These are phyloP conservation scores for Acanthaster planci DNA, from an alignment of 35 echinoderm and acorn worm species.

Conservation along the genomic window DNA sequence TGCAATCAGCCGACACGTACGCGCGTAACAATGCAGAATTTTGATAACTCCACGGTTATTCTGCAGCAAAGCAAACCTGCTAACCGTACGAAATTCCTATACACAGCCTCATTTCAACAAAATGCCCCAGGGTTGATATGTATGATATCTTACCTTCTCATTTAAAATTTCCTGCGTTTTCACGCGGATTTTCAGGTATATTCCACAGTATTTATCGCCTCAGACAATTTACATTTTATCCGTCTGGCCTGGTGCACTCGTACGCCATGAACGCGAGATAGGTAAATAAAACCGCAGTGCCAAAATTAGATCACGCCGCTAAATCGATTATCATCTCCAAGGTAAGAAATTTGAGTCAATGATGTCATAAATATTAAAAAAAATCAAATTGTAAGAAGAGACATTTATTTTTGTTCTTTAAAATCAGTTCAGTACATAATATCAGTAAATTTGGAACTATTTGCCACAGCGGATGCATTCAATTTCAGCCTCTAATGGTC, in stretches of 20 bases:
- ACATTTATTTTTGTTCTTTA: too few species aligned
- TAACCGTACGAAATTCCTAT: too few species aligned
- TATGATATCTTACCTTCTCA: slow-evolving; percentile 1
- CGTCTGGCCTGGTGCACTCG: slow-evolving; percentile 16
- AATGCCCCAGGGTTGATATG: not conserved
- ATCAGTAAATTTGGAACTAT: not conserved
- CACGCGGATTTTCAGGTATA: slow-evolving; percentile 1
- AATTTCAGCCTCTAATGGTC: not conserved
- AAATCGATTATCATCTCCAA: too few species aligned
- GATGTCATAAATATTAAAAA: too few species aligned
- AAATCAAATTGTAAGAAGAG: too few species aligned
- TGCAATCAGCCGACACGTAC: too few species aligned
- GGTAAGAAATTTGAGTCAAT: too few species aligned
- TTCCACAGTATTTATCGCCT: slow-evolving; percentile 1
- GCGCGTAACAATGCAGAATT: too few species aligned
- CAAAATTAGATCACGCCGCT: slow-evolving; percentile 6
- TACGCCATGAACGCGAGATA: slow-evolving; percentile 27
- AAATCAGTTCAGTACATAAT: too few species aligned
- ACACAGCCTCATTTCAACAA: not conserved
- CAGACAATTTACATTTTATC: slow-evolving; percentile 26
- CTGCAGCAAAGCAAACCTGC: too few species aligned
- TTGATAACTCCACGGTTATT: too few species aligned
- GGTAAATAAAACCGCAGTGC: slow-evolving; percentile 22
- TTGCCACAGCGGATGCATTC: not conserved
- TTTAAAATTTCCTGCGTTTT: slow-evolving; percentile 8